Percentiles rank a stretch among this genome's conserved stretches.
phyloP scores from a whole-genome alignment of 2,113 vertebrate genomes.

The Chionis minor region DNA sequence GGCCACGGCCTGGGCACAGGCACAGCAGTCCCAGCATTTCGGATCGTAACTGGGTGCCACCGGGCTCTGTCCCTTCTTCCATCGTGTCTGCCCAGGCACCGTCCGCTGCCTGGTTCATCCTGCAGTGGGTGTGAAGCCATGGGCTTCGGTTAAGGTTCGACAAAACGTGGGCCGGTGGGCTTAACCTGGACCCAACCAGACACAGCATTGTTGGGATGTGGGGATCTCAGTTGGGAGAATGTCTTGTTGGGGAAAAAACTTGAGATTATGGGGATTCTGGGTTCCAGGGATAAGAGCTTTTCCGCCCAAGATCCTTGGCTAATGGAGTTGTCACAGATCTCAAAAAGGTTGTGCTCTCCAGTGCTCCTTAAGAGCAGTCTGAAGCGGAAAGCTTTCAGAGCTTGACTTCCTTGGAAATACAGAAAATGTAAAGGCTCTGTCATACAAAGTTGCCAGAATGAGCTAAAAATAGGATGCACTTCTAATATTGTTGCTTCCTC shows the following conservation, averaged over 20 bases:
- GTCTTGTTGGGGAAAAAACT: accelerated
- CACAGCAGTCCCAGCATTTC: accelerated
- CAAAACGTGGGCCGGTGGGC: accelerated
- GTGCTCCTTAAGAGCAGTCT: background rate
- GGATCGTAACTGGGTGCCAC: accelerated
- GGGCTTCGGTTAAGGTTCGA: no score
- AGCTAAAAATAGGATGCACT: background rate
- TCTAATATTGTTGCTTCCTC: background rate
- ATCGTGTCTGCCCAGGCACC: accelerated
- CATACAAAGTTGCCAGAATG: background rate
- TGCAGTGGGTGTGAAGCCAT: accelerated
- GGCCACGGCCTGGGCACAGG: accelerated
- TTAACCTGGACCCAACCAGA: background rate
- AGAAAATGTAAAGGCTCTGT: background rate
- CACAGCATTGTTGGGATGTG: accelerated
- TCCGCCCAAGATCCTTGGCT: background rate
- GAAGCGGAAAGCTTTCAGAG: background rate
- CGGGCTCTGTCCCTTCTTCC: accelerated
- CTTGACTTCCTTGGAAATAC: background rate
- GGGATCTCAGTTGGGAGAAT: background rate
- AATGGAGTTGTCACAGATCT: background rate
- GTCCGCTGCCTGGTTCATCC: no score
- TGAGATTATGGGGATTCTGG: background rate
- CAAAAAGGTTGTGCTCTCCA: background rate
- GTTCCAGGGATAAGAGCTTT: background rate